Base-by-base conservation (phyloP, 2,113 vertebrate genomes). In the Myrmecobius fasciatus region DNA sequence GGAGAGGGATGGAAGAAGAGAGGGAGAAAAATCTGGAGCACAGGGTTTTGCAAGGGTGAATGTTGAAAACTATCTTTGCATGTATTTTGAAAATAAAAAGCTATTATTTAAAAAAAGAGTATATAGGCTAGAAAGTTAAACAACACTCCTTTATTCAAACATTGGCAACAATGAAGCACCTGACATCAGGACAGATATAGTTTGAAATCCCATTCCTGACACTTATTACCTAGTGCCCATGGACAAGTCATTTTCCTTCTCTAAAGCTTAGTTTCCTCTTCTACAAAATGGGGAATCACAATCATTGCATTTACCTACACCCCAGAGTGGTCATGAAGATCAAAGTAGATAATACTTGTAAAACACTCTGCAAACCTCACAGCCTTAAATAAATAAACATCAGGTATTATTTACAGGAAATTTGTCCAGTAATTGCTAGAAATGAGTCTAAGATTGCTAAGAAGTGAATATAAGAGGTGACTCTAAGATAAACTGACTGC, bases 391-490 rank as follows among this genome's bases (percentile, higher is more conserved):
- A 60, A 31, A 60, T 28, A 60, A 60, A 60, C 12, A 3, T 3
- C 56, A 31, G 56, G 10, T 60, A 12, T 31, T 3, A 31, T 60
- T 60, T 60, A 60, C 14, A 36, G 31, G 31, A 67, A 67, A 67
- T 67, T 67, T 67, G 60, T 36, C 60, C 60, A 67, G 31, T 1
- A 8, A 60, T 26, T 54, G 14, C 20, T 95, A 47, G 51, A 91
- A 31, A 12, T 89, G 31, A 67, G 51, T 94, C 95, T 52, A 5
- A 54, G n/a, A 93, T n/a, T n/a, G n/a, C n/a, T n/a, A n/a, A n/a
- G n/a, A n/a, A n/a, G n/a, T n/a, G n/a, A n/a, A n/a, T n/a, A n/a
- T n/a, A n/a, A n/a, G 54, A 93, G 48, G n/a, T n/a, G 17, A 46
- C 36, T 91, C 92, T 14, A 93, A 89, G 53, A 31, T 46, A 88